Conservation (phyloP, 2,888 invertebrate genomes). For the Stenotaenia linearis region DNA sequence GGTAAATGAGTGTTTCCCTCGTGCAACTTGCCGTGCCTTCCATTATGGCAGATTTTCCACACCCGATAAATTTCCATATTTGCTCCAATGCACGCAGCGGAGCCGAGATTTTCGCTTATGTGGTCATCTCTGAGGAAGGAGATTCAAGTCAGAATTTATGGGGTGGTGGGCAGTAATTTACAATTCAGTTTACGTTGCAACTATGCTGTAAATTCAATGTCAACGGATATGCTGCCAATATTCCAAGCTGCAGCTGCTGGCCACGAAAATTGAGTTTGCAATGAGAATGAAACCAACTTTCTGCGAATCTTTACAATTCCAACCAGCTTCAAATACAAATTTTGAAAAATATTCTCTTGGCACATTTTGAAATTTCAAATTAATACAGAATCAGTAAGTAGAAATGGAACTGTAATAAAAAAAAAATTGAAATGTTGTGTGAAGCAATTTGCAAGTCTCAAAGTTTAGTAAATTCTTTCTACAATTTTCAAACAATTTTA, state of each 20-base stretch:
- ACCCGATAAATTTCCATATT: slow-evolving; percentile 26
- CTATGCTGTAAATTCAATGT: slow-evolving; percentile 21
- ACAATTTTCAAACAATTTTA: no score
- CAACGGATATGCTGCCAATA: slow-evolving; percentile 21
- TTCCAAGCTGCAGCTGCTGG: slow-evolving; percentile 5
- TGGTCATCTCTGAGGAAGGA: slow-evolving; percentile 19
- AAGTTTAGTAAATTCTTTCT: no score
- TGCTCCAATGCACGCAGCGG: slow-evolving; percentile 6
- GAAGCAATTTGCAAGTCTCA: no score
- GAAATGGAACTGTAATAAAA: no score
- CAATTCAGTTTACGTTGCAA: slow-evolving; percentile 21
- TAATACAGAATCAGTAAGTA: no score
- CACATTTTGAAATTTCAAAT: no score
- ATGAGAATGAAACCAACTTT: background rate
- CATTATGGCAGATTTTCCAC: slow-evolving; percentile 21
- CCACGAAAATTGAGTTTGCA: slow-evolving; percentile 8
- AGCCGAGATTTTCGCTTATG: slow-evolving; percentile 20
- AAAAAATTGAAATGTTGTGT: no score
- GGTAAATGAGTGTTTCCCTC: slow-evolving; percentile 12
- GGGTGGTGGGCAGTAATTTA: slow-evolving; percentile 24
- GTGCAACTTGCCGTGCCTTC: background rate
- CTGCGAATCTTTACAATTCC: background rate
- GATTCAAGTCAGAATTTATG: slow-evolving; percentile 20
- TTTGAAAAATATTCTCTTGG: no score
- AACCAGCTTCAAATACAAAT: background rate